phyloP scores from a whole-genome alignment of 1,140 invertebrate species.

The Drosophila parvula region DNA sequence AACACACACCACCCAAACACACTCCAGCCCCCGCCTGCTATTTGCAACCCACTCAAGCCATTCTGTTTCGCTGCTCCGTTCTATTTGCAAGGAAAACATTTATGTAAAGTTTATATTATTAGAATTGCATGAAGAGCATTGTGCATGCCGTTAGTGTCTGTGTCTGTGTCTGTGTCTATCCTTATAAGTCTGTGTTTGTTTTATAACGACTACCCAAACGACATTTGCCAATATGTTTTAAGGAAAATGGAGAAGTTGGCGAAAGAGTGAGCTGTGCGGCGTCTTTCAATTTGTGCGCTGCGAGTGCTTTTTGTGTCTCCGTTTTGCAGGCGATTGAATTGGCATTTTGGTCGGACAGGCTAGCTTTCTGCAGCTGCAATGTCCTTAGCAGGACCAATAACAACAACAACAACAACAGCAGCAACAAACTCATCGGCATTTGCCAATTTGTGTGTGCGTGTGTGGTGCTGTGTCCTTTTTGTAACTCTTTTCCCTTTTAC shows the following conservation, averaged over 20 bases:
- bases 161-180: constrained; percentile 20
- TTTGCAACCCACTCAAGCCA: constrained; percentile 21
- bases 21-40: not conserved
- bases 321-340: constrained; percentile 52
- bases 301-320: constrained; percentile 16
- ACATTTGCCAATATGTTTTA: constrained; percentile 72
- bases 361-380: constrained; percentile 42
- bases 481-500: constrained; percentile 18
- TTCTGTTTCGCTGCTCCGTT: constrained; percentile 46
- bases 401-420: constrained; percentile 15
- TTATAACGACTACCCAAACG: constrained; percentile 62
- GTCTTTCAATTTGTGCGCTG: constrained; percentile 23
- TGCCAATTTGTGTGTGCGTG: constrained; percentile 51
- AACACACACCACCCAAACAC: not conserved
- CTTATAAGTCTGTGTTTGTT: constrained; percentile 59
- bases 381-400: not conserved
- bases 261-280: not conserved
- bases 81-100: constrained; percentile 77
- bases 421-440: constrained; percentile 27
- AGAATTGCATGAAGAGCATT: constrained; percentile 68
- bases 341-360: constrained; percentile 44
- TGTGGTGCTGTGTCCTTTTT: constrained; percentile 20
- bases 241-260: constrained; percentile 20
- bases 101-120: constrained; percentile 79
- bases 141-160: constrained; percentile 19